Evolutionary conservation across 2,113 vertebrate genomes (phyloP), one percentile per base, ranked within the genome.

Genomic region (Xiphophorus maculatus): DNA sequence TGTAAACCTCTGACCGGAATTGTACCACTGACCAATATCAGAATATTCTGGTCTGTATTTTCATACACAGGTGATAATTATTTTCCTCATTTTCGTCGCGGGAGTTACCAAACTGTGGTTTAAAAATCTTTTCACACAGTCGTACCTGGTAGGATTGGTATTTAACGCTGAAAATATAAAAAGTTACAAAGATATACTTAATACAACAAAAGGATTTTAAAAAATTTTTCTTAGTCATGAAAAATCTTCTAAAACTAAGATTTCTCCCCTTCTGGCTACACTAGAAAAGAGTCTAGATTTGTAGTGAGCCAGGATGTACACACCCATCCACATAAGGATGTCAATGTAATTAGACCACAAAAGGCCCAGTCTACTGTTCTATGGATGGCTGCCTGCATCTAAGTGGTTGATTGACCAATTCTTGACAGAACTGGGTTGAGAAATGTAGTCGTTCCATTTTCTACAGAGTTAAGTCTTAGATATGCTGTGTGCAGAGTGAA

Each of bases 401-500:
- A 88, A 84, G 85, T 84, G 86, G 82, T 73, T 84, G 81, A 90
- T 29, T 72, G 77, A 71, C 66, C 66, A 22, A 77, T 88, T 79
- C 79, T 66, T 93, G 93, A 94, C 93, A 93, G 85, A 95, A 92
- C 89, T 93, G 80, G 94, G 93, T 93, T 93, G 92, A 84, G 86
- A 89, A 82, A 83, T 67, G 73, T 35, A 74, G 77, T 79, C 80
- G 75, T 29, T 81, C 69, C 80, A 19, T 75, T 79, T 75, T 33
- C 79, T 77, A 1, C 73, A 37, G 63, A n/a, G 76, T 60, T 67
- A 69, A 63, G 71, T 73, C 74, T 83, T 83, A 89, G 74, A 79
- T n/a, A 10, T 29, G 27, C 79, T 69, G 29, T 27, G 75, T 77
- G 64, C 72, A 12, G 54, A 29, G 74, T 61, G 32, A 44, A 62